A percentile compares a stretch with the other conserved stretches of the same genome.
phyloP scores from a whole-genome alignment of 2,888 invertebrate genomes.

The Drosophila falleni region DNA sequence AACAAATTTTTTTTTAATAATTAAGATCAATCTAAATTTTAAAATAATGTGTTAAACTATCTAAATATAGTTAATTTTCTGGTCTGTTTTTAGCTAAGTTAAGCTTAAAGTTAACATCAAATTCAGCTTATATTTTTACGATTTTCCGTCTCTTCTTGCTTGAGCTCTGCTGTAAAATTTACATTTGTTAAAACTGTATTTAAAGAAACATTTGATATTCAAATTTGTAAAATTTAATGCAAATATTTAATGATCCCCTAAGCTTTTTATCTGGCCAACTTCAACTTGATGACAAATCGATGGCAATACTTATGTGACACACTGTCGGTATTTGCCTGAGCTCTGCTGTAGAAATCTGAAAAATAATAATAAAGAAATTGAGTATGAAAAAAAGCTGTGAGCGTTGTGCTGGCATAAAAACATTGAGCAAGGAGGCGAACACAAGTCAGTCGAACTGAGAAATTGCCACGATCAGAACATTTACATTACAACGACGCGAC shows the following conservation, averaged over 20 bases:
- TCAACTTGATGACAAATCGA: background rate
- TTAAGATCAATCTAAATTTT: too few species aligned
- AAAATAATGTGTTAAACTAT: too few species aligned
- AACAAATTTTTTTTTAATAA: too few species aligned
- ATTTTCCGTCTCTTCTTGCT: background rate
- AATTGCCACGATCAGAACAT: constrained; percentile 80
- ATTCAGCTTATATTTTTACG: background rate
- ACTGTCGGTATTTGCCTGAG: constrained; percentile 21
- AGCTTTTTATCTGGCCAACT: background rate
- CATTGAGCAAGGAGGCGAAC: constrained; percentile 79
- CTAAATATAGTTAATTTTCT: too few species aligned
- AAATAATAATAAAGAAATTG: constrained; percentile 77
- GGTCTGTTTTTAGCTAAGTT: too few species aligned
- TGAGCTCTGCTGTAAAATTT: too few species aligned
- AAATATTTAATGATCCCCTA: too few species aligned
- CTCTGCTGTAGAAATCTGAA: constrained; percentile 47
- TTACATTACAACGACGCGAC: constrained; percentile 42
- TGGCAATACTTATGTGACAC: background rate
- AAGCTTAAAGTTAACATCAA: too few species aligned
- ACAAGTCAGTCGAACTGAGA: constrained; percentile 82
- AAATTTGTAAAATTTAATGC: too few species aligned
- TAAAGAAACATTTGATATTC: too few species aligned
- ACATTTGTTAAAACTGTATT: too few species aligned
- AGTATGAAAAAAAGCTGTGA: constrained; percentile 56
- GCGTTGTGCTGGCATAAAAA: constrained; percentile 76